Percentiles rank a stretch among this genome's conserved stretches.
phyloP scores from a whole-genome alignment of 2,888 invertebrate species.

The Chaitophorus viminalis region DNA sequence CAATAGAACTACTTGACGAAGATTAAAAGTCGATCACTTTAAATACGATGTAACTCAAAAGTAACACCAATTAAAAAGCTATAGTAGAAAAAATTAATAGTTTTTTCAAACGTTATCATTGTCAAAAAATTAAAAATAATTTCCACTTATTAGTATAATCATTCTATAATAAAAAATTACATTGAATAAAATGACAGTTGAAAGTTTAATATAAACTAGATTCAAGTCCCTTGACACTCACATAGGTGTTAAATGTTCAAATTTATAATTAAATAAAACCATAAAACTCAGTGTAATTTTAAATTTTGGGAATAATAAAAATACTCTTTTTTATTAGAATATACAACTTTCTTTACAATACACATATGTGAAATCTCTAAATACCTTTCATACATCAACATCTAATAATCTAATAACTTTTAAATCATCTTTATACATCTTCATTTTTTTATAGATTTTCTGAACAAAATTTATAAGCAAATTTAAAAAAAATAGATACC shows the following conservation, averaged over 20 bases:
- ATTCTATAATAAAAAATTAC: no score
- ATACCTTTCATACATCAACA: conserved; percentile 33
- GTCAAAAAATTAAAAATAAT: neutral
- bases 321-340: conserved; percentile 19
- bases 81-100: neutral
- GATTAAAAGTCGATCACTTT: conserved; percentile 1
- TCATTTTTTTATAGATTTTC: no score
- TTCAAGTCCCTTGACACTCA: neutral
- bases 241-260: conserved; percentile 7
- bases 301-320: conserved; percentile 23
- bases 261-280: conserved; percentile 28
- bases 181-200: neutral
- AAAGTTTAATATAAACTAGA: neutral
- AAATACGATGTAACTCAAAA: neutral
- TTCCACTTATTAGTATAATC: neutral
- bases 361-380: neutral
- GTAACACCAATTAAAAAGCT: conserved; percentile 4
- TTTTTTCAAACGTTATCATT: neutral
- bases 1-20: conserved; percentile 21
- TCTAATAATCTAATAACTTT: conserved; percentile 22
- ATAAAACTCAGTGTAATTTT: neutral
- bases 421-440: no score
- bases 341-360: neutral
- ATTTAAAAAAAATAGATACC: no score
- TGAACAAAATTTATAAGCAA: no score